Evolutionary conservation across 2,888 invertebrate species (phyloP), one percentile per base, ranked within the genome.

Genomic region (Nemoura dubitans): DNA sequence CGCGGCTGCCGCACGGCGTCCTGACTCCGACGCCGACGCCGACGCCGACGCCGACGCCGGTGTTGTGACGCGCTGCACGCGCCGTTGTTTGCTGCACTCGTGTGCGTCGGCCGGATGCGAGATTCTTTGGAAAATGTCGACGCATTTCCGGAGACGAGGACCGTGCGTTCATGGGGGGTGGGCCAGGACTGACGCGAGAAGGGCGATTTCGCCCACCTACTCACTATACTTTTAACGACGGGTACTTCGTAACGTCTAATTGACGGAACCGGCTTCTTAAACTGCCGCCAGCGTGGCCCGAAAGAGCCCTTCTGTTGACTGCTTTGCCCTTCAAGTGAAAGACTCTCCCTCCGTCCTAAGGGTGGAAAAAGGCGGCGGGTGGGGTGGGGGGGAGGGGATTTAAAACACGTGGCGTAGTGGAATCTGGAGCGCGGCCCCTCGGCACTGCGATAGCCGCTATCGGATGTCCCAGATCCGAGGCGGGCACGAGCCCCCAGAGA

Each of bases 401-500:
- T 36, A 6, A 36, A 36, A 36, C 59, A 59, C 59, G 59, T 59
- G 59, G 59, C 59, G 59, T 59, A 14, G 14, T 59, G 59, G 59
- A 59, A 59, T 59, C 14, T 59, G 59, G 59, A 21, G 21, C 59
- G 21, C 59, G 59, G 59, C 59, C 59, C 59, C 59, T 7, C 59
- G 16, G 16, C 59, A 3, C 10, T 2, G 59, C 59, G 59, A 59
- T 59, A 59, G 59, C 59, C 59, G 59, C 59, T 59, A 59, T 59
- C 59, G 59, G 59, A 59, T 59, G 59, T 59, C 59, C 59, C 59
- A 59, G 59, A 59, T 59, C 59, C 59, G 59, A 59, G 59, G 59
- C 59, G 59, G 59, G 21, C 59, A 59, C 59, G 59, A 10, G 59
- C 59, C 59, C 59, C 59, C 59, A 59, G 59, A 59, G 59, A 59